Conservation (phyloP, 2,113 vertebrate genomes). For the Typhlomys cinereus region DNA sequence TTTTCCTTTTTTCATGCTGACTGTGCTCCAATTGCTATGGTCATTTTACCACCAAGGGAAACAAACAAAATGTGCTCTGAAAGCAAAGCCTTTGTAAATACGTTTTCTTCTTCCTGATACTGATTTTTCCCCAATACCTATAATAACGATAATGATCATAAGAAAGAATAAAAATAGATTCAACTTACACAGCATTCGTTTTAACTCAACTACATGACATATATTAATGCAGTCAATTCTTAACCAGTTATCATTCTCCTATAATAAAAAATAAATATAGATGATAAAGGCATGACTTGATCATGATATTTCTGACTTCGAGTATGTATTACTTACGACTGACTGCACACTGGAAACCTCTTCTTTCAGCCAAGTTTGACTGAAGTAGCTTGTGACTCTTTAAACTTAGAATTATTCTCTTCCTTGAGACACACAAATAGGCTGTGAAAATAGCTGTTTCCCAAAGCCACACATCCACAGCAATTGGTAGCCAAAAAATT, state of each 20-base stretch:
- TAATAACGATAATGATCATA: not conserved
- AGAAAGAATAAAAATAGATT: not conserved
- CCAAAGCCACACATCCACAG: not conserved
- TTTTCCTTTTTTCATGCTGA: not conserved
- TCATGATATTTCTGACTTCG: not conserved
- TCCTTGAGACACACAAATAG: not conserved
- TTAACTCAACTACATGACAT: not conserved
- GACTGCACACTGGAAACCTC: not conserved
- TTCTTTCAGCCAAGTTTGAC: not conserved
- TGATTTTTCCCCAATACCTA: not conserved
- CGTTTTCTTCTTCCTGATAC: not conserved
- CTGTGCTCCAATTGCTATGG: not conserved
- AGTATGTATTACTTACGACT: not conserved
- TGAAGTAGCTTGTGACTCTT: not conserved
- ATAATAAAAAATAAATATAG: not conserved
- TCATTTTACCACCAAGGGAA: not conserved
- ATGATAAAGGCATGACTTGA: not conserved
- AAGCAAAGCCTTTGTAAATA: not conserved
- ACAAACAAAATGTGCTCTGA: not conserved
- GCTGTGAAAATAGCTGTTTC: not conserved
- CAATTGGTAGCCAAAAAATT: not conserved
- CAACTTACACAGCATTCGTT: not conserved
- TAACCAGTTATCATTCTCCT: not conserved
- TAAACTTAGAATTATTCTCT: not conserved
- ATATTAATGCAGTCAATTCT: not conserved